Evolutionary conservation across 2,888 invertebrate genomes (phyloP).

Genomic region (Parnassius smintheus): DNA sequence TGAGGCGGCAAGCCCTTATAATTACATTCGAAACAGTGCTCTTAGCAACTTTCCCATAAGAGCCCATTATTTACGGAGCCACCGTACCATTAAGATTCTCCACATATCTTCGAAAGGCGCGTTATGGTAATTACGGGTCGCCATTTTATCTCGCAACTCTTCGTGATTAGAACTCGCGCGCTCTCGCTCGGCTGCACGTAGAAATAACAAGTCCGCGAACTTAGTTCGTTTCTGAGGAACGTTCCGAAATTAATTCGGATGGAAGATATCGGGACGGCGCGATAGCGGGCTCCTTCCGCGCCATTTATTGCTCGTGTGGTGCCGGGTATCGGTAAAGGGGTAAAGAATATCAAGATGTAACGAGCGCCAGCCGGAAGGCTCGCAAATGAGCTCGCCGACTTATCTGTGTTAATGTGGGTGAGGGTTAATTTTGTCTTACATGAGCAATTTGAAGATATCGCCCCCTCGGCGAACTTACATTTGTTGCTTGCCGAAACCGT

Average conservation of each 20-base stretch:
- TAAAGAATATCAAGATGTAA: conserved; percentile 81
- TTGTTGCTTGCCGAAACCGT: conserved; percentile 46
- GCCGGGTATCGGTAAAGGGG: conserved; percentile 76
- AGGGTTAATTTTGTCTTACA: conserved; percentile 80
- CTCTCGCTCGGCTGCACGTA: conserved; percentile 61
- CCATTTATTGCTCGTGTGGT: conserved; percentile 81
- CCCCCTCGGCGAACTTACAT: conserved; percentile 53
- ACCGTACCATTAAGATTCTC: conserved; percentile 81
- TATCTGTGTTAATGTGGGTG: conserved; percentile 79
- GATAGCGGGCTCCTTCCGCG: conserved; percentile 79
- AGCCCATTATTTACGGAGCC: conserved; percentile 80
- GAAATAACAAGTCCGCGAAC: conserved; percentile 79
- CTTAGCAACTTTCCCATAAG: conserved; percentile 80
- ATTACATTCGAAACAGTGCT: conserved; percentile 80
- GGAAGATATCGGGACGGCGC: conserved; percentile 77
- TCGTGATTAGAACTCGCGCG: conserved; percentile 71
- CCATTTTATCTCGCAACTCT: conserved; percentile 78
- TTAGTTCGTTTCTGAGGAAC: conserved; percentile 72
- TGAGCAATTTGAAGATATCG: conserved; percentile 78
- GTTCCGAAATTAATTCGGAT: conserved; percentile 80
- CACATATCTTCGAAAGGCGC: conserved; percentile 79
- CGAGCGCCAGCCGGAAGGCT: conserved; percentile 78
- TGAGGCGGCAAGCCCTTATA: conserved; percentile 74
- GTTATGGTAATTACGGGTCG: conserved; percentile 81
- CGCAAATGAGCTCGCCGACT: conserved; percentile 81